Evolutionary conservation across 2,113 vertebrate species (phyloP), one percentile per base, ranked within the genome.

Genomic region (Elgaria multicarinata): DNA sequence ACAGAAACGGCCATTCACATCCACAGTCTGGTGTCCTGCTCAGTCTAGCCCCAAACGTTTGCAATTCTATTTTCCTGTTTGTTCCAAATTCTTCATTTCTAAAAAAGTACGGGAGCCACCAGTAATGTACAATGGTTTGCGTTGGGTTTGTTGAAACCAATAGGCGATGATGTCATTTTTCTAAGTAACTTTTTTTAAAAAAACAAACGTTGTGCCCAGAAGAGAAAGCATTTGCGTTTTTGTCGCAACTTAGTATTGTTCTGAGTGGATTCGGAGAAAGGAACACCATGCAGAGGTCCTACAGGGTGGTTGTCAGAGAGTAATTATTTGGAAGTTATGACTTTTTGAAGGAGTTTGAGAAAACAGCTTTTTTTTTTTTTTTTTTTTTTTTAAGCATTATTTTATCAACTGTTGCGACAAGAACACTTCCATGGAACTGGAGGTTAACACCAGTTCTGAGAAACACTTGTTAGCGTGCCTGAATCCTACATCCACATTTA

Each of bases 111-210:
- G 86, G 91, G 89, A 95, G 58, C 58, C 2, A 72, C 80, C 79
- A 42, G 84, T 93, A 76, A 58, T 78, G 91, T 93, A 95, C 90
- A 93, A 95, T 95, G 93, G 9, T 78, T 18, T 90, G 42, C 24
- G 75, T n/a, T 72, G 87, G 44, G 91, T 90, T 92, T 88, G 89
- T 91, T 95, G 94, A 95, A 93, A 92, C 92, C 94, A 95, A 93
- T 85, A 92, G 94, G 88, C 86, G 64, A 44, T 91, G 88, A 87
- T 81, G 33, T 31, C 94, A 50, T 24, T 36, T 72, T 36, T 72
- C n/a, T 93, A 89, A 94, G 93, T 62, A 20, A 20, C 2, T 62
- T 20, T 20, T 62, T 62, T 62, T 62, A 14, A 94, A 50, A 92
- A 91, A 85, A 83, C 77, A 62, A 62, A 20, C 58, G 82, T 86